Base-by-base conservation (phyloP, 2,797 vertebrate species). In the Sphaeramia orbicularis region DNA sequence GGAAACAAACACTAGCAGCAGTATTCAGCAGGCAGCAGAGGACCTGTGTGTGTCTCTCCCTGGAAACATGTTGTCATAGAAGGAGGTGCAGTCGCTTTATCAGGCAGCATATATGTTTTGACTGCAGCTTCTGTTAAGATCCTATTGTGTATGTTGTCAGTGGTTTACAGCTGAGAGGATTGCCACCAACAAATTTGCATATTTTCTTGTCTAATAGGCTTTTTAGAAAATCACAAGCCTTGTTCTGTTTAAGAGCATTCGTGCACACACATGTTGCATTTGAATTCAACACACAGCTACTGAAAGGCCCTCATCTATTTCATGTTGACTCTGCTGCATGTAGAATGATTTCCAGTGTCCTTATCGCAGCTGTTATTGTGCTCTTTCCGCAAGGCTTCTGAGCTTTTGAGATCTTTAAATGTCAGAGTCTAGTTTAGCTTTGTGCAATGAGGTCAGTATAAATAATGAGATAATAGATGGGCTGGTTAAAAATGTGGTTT, bases 1-100 rank as follows among this genome's bases (percentile, higher is more conserved):
- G 82, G 76, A 87, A 82, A 73, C 81, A 85, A 84, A 81, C 78
- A 76, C 70, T 70, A 67, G 54, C 67, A 81, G 72, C 49, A 76
- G 65, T 41, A 65, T 60, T 67, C 79, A 65, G 71, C 41, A 71
- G 70, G 56, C 69, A 81, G 80, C 66, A 73, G 67, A 73, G 56
- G 77, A 80, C 37, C 55, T 55, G 58, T 62, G 48, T 62, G 65
- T 62, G 38, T 65, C 27, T 52, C 9, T 76, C 62, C 50, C 37
- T 76, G 72, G 60, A 86, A 70, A 60, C 59, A 43, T 24, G 52
- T 72, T 76, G 83, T 76, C 63, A 68, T 19, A 73, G 53, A 70
- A 44, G 42, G 58, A 51, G 65, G 63, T 30, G 67, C 61, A 35
- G 19, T 15, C 8, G 7, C 30, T 55, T 55, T 38, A 37, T 37